Evolutionary conservation across 2,797 vertebrate species (phyloP).

Genomic region (Macropodus opercularis): DNA sequence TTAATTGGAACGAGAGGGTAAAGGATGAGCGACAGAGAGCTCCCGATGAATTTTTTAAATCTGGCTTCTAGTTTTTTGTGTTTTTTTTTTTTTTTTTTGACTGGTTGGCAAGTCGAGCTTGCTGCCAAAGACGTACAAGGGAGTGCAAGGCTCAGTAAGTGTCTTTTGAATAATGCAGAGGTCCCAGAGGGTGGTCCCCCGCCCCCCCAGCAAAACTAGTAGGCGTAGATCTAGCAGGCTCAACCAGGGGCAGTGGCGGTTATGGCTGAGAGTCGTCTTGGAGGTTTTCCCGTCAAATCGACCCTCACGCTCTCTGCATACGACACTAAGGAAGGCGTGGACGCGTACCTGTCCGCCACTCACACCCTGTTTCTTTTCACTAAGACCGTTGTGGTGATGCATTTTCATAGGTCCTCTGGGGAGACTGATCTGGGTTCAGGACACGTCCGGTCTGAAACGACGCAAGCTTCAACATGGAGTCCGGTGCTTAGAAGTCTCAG

Average conservation of each 20-base stretch:
- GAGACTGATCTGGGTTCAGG: constrained; percentile 32
- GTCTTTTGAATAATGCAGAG: constrained; percentile 82
- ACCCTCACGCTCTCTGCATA: constrained; percentile 29
- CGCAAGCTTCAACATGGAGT: constrained; percentile 18
- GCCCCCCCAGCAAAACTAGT: constrained; percentile 7
- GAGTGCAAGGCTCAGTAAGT: constrained; percentile 80
- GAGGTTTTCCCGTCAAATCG: constrained; percentile 53
- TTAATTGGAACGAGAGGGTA: constrained; percentile 75
- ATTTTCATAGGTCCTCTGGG: constrained; percentile 49
- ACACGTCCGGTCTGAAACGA: constrained; percentile 21
- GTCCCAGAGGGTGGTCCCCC: constrained; percentile 49
- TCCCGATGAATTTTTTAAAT: constrained; percentile 77
- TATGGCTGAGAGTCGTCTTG: constrained; percentile 33
- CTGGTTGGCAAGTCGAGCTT: constrained; percentile 69
- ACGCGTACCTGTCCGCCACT: constrained; percentile 15
- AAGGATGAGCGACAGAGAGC: constrained; percentile 67
- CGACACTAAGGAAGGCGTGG: neutral
- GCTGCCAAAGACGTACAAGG: constrained; percentile 78
- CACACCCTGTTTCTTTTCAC: constrained; percentile 30
- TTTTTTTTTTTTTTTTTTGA: constrained; percentile 23
- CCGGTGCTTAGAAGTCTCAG: constrained; percentile 20
- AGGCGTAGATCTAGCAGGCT: constrained; percentile 39
- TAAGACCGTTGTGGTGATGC: constrained; percentile 33
- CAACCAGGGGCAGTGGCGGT: constrained; percentile 54
- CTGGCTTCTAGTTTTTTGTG: constrained; percentile 58